phyloP scores from a whole-genome alignment of 1,140 invertebrate species.

The Sycophaga agraensis region DNA sequence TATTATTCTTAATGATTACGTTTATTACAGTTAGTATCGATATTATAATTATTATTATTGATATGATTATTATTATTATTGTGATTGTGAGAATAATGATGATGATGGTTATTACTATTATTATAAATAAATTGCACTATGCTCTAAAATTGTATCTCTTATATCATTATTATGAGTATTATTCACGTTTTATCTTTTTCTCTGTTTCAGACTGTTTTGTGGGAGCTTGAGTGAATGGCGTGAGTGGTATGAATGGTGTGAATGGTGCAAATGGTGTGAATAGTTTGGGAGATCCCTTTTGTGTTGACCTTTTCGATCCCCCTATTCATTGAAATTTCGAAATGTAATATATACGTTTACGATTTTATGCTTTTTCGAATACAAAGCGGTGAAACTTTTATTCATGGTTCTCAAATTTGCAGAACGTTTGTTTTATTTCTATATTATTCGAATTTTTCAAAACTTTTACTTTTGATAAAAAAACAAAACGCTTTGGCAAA shows the following conservation, averaged over 20 bases:
- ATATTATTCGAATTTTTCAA: too few species aligned
- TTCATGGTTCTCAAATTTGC: too few species aligned
- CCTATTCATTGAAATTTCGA: background rate
- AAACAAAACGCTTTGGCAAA: too few species aligned
- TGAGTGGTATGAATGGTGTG: conserved; percentile 33
- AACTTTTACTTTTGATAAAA: too few species aligned
- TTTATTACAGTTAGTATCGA: conserved; percentile 1
- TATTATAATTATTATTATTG: conserved; percentile 12
- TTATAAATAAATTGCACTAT: conserved; percentile 53
- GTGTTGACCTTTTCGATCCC: background rate
- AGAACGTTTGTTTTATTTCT: too few species aligned
- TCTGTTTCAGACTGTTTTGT: conserved; percentile 46
- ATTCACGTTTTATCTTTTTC: conserved; percentile 29
- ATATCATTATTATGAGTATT: conserved; percentile 10
- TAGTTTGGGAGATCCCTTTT: too few species aligned
- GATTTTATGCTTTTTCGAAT: too few species aligned
- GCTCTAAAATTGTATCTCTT: conserved; percentile 43
- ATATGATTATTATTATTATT: conserved; percentile 16
- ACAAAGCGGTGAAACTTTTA: too few species aligned
- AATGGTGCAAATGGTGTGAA: too few species aligned
- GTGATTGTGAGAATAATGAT: conserved; percentile 13
- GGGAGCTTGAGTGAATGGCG: too few species aligned
- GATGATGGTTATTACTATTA: conserved; percentile 44
- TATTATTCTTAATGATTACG: conserved; percentile 23
- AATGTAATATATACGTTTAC: too few species aligned